A percentile compares a stretch with the other conserved stretches of the same genome.
phyloP scores from a whole-genome alignment of 2,888 invertebrate genomes.

The Cerastoderma edule region DNA sequence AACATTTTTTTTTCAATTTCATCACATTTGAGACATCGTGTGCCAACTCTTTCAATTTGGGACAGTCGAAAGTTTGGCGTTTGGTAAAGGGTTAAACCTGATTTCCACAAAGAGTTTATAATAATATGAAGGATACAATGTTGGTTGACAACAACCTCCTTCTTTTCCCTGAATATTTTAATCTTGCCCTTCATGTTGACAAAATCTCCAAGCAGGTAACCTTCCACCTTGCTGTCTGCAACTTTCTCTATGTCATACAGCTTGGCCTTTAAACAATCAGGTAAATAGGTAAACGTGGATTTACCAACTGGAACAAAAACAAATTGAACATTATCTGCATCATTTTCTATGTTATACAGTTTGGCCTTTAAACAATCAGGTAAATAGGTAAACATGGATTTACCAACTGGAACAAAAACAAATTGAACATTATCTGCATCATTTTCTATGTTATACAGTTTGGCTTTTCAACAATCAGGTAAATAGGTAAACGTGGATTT shows the following conservation, averaged over 20 bases:
- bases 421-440: background rate
- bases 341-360: conserved; percentile 23
- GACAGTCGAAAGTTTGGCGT: no score
- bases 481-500: conserved; percentile 9
- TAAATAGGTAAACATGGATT: conserved; percentile 9
- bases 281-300: conserved; percentile 18
- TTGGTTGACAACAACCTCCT: conserved; percentile 69
- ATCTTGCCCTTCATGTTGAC: conserved; percentile 73
- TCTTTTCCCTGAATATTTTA: conserved; percentile 68
- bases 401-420: conserved; percentile 24
- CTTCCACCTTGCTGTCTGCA: conserved; percentile 29
- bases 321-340: background rate
- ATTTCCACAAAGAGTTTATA: no score
- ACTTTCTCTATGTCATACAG: conserved; percentile 28
- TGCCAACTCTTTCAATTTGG: no score
- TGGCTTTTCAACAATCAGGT: conserved; percentile 31
- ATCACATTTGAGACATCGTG: no score
- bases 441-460: conserved; percentile 27
- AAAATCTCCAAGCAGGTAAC: conserved; percentile 71
- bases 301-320: conserved; percentile 24
- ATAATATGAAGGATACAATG: conserved; percentile 75
- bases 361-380: conserved; percentile 36
- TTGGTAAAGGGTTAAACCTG: no score
- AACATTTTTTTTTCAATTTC: no score
- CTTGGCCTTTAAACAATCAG: conserved; percentile 34